These are phyloP conservation scores for Enteromius treurensis DNA, from an alignment of 2,797 vertebrate genomes.

Conservation along the genomic window DNA sequence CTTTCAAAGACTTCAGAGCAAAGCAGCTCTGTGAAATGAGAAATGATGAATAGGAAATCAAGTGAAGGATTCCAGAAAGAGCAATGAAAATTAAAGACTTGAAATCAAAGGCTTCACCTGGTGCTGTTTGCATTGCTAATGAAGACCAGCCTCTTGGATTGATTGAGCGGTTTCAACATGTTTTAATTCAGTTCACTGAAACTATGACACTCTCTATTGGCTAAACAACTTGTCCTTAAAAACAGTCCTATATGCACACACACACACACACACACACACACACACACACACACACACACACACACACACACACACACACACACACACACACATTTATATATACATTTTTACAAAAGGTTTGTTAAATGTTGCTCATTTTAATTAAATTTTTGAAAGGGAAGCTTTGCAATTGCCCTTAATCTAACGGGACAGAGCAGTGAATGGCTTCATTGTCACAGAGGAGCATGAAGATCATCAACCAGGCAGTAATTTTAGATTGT, in stretches of 20 bases:
- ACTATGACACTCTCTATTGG: not conserved
- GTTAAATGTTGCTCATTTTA: not conserved
- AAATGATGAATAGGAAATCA: not conserved
- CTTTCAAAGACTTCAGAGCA: constrained; percentile 23
- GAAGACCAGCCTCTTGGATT: constrained; percentile 13
- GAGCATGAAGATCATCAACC: not conserved
- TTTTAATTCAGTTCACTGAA: no score
- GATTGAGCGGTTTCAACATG: not conserved
- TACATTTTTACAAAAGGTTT: not conserved
- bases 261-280: no score
- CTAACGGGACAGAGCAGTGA: not conserved
- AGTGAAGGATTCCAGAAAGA: constrained; percentile 13
- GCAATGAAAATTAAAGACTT: not conserved
- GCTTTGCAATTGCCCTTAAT: not conserved
- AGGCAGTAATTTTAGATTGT: not conserved
- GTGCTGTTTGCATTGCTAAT: constrained; percentile 18
- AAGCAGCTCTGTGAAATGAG: not conserved
- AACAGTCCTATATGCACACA: not conserved
- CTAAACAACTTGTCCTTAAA: not conserved
- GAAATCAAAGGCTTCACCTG: not conserved
- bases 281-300: no score
- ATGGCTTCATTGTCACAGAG: not conserved
- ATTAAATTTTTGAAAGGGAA: not conserved
- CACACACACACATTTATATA: no score
- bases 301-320: no score